Evolutionary conservation across 2,888 invertebrate species (phyloP), one percentile per base, ranked within the genome.

Genomic region (Melinopterus prodromus): DNA sequence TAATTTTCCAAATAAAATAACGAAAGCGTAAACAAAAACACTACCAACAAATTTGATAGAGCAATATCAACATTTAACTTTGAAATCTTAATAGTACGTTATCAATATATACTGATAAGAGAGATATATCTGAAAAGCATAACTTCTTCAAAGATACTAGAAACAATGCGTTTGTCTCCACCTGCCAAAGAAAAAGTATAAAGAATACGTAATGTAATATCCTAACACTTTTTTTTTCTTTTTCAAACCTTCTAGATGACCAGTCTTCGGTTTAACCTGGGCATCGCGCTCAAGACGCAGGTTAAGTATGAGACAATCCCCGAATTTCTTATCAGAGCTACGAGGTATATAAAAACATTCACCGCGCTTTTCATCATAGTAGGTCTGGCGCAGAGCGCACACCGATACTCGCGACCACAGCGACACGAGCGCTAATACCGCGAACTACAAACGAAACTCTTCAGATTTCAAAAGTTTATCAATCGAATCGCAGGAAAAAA

Each of bases 281-380:
- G 36, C n/a, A 26, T n/a, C 15, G 15, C 35, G 35, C 74, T 74
- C 74, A 74, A 4, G 5, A 53, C 12, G 53, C 1, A 53, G 53
- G 3, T 12, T 7, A 53, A 1, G 7, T 53, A 7, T 12, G 12
- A 53, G 53, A 26, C 53, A 53, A 53, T 53, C 53, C 53, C 53
- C 7, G 53, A 53, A 74, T 74, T 74, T 37, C 74, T 74, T 74
- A 74, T 74, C 74, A 74, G 74, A 36, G 53, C 16, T 36, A 9
- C 12, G 26, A 37, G 74, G 6, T 35, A 37, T 74, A 74, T 74
- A 74, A 74, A 71, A 74, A 74, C 74, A 74, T 74, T 74, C 74
- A 36, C 26, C 74, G 35, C 15, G 9, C 26, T 74, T 74, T 74
- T 36, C 16, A 74, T 37, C 35, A 36, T 74, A n/a, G 35, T 35